Evolutionary conservation across 2,888 invertebrate species (phyloP).

Genomic region (Leptopilina syphax): DNA sequence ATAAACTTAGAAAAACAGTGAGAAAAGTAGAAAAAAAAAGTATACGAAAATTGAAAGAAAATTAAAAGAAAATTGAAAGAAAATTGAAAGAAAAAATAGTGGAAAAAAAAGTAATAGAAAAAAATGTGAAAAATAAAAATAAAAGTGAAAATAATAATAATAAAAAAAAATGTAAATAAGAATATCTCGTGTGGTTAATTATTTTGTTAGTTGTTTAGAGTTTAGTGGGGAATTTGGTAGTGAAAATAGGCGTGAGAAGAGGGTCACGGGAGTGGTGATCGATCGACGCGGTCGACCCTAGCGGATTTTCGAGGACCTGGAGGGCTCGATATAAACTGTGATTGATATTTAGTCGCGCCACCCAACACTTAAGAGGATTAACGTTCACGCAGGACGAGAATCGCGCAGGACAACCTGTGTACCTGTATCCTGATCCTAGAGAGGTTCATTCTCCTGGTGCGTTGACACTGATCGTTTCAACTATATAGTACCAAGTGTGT

Average conservation of each 20-base stretch:
- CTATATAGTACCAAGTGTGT: background rate
- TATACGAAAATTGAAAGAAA: too few relatives aligned
- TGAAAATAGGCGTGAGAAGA: slow-evolving; percentile 42
- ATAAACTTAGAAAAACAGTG: too few relatives aligned
- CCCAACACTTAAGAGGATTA: slow-evolving; percentile 74
- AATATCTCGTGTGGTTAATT: background rate
- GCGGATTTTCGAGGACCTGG: slow-evolving; percentile 56
- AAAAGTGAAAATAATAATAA: too few relatives aligned
- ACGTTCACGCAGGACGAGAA: slow-evolving; percentile 65
- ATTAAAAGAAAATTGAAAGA: too few relatives aligned
- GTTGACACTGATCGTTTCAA: slow-evolving; percentile 46
- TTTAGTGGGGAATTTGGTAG: slow-evolving; percentile 41
- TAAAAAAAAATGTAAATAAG: too few relatives aligned
- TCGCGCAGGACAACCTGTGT: slow-evolving; percentile 51
- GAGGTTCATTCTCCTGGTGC: slow-evolving; percentile 53
- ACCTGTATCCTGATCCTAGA: slow-evolving; percentile 43
- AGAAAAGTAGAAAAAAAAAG: too few relatives aligned
- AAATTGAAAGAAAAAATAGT: too few relatives aligned
- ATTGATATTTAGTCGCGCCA: slow-evolving; percentile 74
- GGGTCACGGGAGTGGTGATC: slow-evolving; percentile 49
- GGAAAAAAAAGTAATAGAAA: too few relatives aligned
- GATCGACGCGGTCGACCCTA: slow-evolving; percentile 54
- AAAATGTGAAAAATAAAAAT: too few relatives aligned
- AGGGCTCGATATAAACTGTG: slow-evolving; percentile 65
- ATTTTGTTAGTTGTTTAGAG: background rate